Base-by-base conservation (phyloP, 2,888 invertebrate genomes). In the Unio delphinus region DNA sequence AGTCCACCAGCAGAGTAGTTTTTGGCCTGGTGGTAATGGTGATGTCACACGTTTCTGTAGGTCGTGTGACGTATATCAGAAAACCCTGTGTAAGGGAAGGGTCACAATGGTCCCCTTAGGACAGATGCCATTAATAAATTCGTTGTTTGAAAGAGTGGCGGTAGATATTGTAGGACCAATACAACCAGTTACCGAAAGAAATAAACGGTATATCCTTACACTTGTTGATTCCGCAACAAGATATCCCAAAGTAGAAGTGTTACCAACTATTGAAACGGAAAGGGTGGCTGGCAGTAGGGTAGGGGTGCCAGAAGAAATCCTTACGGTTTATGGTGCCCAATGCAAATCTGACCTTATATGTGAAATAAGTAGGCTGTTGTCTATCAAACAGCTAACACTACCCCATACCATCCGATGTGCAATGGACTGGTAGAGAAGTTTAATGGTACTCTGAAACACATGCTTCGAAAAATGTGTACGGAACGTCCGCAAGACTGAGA, bases 371-470 rank as follows among this genome's bases (percentile, higher is more conserved):
- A 68, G 68, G 23, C 18, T 58, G 15, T 56, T 66, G 18, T 34
- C 58, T 7, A n/a, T 54, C n/a, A 34, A 28, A 15, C 30, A 59
- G 2, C 45, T 59, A 66, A 45, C 1, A 66, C 60, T 18, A 55
- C 61, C 8, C 61, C 61, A 3, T 67, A 61, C 28, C 54, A 67
- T 58, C 67, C 67, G 0, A 23, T 56, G 15, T 71, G 65, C 30
- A 74, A 76, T 60, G 77, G 81, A 0, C 62, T 75, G 1, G 70
- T 70, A 8, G 81, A 81, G 66, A 65, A 74, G 18, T 78, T 77
- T 30, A 80, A 81, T 66, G 71, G 77, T 0, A 75, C 71, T 0
- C 54, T 82, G 18, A 78, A 79, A 23, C 11, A 56, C 0, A 80
- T 82, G 78, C 57, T 81, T 3, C 30, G 61, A 11, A 72, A 66